phyloP scores from a whole-genome alignment of 2,113 vertebrate genomes.

The Hippolais icterina region DNA sequence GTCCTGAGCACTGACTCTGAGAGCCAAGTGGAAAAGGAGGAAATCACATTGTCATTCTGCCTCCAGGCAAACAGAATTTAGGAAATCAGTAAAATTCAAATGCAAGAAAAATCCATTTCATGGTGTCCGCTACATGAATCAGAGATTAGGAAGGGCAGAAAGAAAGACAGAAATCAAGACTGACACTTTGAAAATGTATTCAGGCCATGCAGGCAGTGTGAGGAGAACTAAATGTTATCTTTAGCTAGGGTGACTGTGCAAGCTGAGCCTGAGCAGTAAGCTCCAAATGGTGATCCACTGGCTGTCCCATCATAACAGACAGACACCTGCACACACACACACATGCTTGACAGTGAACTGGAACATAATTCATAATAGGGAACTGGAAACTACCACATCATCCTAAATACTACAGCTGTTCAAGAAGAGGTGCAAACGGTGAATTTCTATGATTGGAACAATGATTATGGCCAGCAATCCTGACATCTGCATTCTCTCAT shows the following conservation, averaged over 20 bases:
- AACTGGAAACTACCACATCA: background rate
- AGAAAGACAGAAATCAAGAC: background rate
- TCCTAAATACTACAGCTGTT: background rate
- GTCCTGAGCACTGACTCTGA: background rate
- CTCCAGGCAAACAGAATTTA: background rate
- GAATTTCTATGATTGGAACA: background rate
- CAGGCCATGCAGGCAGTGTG: background rate
- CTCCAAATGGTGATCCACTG: background rate
- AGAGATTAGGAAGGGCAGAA: background rate
- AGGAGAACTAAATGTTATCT: background rate
- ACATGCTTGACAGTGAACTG: background rate
- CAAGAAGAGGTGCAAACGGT: background rate
- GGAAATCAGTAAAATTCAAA: constrained; percentile 23
- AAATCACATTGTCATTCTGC: background rate
- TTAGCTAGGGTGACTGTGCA: background rate
- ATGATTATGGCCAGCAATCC: background rate
- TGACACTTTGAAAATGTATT: background rate
- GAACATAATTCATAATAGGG: background rate
- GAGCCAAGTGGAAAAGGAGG: background rate
- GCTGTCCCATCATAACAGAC: background rate
- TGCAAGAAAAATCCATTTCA: constrained; percentile 19
- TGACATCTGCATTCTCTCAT: background rate
- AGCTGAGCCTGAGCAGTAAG: background rate
- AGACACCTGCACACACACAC: background rate
- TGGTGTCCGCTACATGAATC: background rate